Percentiles rank a stretch among this genome's conserved stretches.
Conservation (phyloP, 2,113 vertebrate species). For the Megaleporinus macrocephalus region DNA sequence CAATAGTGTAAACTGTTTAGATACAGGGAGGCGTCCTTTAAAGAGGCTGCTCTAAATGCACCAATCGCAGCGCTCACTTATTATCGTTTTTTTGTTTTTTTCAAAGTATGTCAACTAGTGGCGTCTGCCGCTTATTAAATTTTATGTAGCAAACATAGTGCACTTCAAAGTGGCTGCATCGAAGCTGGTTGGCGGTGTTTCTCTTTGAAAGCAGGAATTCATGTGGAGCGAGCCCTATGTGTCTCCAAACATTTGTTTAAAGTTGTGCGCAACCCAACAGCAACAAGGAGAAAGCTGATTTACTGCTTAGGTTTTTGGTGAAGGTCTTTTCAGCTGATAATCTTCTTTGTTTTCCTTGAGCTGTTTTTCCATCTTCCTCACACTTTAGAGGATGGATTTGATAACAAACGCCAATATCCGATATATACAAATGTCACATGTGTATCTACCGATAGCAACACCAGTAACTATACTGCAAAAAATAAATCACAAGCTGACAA, state of each 20-base stretch:
- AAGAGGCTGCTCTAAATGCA: not conserved
- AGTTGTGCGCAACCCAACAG: conserved; percentile 21
- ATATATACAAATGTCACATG: too few species aligned
- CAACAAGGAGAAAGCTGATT: conserved; percentile 1
- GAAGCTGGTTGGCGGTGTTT: not conserved
- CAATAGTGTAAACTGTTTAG: conserved; percentile 51
- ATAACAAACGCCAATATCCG: not conserved
- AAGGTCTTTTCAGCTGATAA: not conserved
- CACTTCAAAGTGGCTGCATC: conserved; percentile 52
- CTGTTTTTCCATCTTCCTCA: not conserved
- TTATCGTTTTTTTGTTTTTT: conserved; percentile 19
- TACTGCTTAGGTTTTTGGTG: not conserved
- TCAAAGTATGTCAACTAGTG: conserved; percentile 37
- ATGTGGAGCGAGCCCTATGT: conserved; percentile 16
- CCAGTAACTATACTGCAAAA: too few species aligned
- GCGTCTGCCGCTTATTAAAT: conserved; percentile 53
- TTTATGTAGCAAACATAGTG: conserved; percentile 56
- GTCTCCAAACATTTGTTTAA: conserved; percentile 51
- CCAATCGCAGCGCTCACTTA: conserved; percentile 18
- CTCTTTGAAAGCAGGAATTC: conserved; percentile 39
- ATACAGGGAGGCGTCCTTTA: conserved; percentile 51
- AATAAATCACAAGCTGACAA: too few species aligned
- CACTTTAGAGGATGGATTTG: not conserved
- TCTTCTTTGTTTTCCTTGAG: conserved; percentile 7
- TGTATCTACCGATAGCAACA: too few species aligned